phyloP scores from a whole-genome alignment of 1,140 invertebrate genomes.

The Drosophila bocki region DNA sequence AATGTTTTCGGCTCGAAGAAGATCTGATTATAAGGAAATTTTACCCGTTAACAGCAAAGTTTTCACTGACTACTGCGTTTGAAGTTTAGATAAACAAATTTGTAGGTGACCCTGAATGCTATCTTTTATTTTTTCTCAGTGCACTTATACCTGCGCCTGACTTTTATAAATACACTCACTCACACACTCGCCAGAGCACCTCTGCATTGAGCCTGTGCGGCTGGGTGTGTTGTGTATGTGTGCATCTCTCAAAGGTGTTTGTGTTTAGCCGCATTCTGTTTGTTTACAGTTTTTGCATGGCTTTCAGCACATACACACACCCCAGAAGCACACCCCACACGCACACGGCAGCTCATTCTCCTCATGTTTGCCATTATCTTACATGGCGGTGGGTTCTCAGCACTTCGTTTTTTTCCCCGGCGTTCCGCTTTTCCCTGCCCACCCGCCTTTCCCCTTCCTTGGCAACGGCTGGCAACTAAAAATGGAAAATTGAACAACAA shows the following conservation, averaged over 20 bases:
- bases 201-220: conserved; percentile 21
- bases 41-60: too few relatives aligned
- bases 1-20: not conserved
- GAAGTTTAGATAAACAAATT: not conserved
- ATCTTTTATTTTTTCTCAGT: not conserved
- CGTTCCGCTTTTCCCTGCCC: conserved; percentile 19
- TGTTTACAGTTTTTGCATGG: conserved; percentile 79
- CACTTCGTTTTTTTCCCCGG: conserved; percentile 41
- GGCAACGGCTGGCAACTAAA: conserved; percentile 67
- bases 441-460: conserved; percentile 8
- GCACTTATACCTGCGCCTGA: conserved; percentile 40
- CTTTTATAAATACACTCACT: conserved; percentile 71
- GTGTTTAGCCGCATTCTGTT: conserved; percentile 79
- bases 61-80: not conserved
- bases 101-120: too few relatives aligned
- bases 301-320: conserved; percentile 57
- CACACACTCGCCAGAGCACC: conserved; percentile 15
- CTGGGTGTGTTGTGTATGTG: conserved; percentile 20
- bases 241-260: conserved; percentile 78
- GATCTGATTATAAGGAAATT: not conserved
- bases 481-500: conserved; percentile 83
- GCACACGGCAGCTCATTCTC: conserved; percentile 45
- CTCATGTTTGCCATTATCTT: conserved; percentile 73
- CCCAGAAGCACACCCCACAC: conserved; percentile 21
- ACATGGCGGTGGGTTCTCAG: conserved; percentile 47